Percentiles rank a stretch among this genome's conserved stretches.
These are phyloP conservation scores for Hydrozoanthus gracilis DNA, from an alignment of 92 coral and sea anemone species.

Conservation along the genomic window DNA sequence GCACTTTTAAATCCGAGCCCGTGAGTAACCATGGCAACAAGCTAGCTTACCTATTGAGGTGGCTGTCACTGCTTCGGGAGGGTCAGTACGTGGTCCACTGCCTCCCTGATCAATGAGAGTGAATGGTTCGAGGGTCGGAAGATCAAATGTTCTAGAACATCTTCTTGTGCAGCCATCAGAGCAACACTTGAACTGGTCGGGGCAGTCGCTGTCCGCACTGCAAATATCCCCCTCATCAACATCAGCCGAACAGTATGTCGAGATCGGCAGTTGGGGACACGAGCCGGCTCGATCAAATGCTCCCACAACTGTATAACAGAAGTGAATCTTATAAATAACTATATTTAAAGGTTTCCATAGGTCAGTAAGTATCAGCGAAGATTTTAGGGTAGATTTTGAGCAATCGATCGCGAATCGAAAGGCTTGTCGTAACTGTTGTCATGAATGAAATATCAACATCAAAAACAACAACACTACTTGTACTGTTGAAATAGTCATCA, in stretches of 20 bases:
- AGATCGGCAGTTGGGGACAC: conserved; percentile 18
- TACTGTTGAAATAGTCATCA: no score
- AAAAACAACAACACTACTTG: no score
- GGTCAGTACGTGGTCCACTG: background rate
- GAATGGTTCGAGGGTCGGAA: background rate
- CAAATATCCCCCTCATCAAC: background rate
- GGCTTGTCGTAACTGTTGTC: no score
- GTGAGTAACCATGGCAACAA: background rate
- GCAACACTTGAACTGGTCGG: conserved; percentile 4
- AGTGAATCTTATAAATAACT: background rate
- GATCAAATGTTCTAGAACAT: conserved; percentile 12
- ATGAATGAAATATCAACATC: no score
- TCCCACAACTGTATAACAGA: background rate
- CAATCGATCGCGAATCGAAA: no score
- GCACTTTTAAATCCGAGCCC: no score
- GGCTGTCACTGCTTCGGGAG: background rate
- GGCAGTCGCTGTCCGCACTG: background rate
- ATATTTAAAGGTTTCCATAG: background rate
- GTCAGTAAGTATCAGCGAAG: background rate
- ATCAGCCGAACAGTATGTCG: background rate
- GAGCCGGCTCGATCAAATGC: background rate
- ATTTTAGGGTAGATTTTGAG: no score
- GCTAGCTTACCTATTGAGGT: background rate
- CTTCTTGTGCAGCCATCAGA: conserved; percentile 18
- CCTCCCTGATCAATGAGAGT: background rate